Evolutionary conservation across 2,888 invertebrate genomes (phyloP), one percentile per base, ranked within the genome.

Genomic region (Drosophila vallismaia): DNA sequence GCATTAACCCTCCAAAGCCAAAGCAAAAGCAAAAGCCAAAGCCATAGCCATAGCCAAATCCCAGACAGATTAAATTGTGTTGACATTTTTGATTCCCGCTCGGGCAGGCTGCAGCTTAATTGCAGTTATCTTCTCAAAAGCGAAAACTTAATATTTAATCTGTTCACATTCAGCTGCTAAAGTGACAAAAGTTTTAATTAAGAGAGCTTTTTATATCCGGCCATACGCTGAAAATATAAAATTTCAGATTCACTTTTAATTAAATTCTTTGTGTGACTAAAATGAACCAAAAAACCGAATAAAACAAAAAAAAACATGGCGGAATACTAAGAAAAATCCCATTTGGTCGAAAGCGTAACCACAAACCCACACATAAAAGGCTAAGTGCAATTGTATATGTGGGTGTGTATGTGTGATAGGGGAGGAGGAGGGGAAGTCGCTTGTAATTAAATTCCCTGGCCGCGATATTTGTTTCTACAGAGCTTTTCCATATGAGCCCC

Each of bases 381-480:
- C 60, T 60, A 62, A 62, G 60, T 62, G 60, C 60, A 59, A 62
- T 14, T 60, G 60, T 55, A 54, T 53, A 68, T 46, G 60, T 45
- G 44, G 31, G 40, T 28, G 29, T n/a, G 45, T 55, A 56, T 49
- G 58, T 45, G 70, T 46, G 42, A 28, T 28, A 28, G 4, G 28
- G 6, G 6, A 28, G 28, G 28, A 6, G 28, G 28, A 28, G 28
- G 19, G 71, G 52, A 50, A 55, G 60, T 57, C 58, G 73, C 62
- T 70, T 82, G 73, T 84, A 84, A 84, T 84, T 84, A 88, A 88
- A 88, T 84, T 84, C 84, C 81, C 76, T 78, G 69, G 75, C 80
- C 74, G 84, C 75, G 83, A 83, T 88, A 84, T 88, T 84, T 79
- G 84, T 88, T 87, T 86, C 79, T 74, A n/a, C 53, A 38, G 46